These are phyloP conservation scores for human (Homo sapiens) DNA, from an alignment of 2,113 vertebrate genomes.

Conservation along the genomic window GRCh38 chr1:156959501-156960000, in stretches of 20 bases:
- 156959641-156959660: background rate
- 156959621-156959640: background rate
- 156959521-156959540: background rate
- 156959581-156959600: background rate
- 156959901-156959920: background rate
- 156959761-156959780: background rate
- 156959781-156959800: background rate
- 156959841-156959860: fast-evolving
- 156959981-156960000: background rate
- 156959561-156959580: background rate
- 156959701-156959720: background rate
- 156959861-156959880: background rate
- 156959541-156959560: background rate
- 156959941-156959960: too few relatives aligned
- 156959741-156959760: background rate
- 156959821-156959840: background rate
- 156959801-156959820: background rate
- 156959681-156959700: background rate
- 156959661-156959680: background rate
- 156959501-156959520: background rate
- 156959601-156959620: background rate
- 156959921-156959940: fast-evolving
- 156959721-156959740: background rate
- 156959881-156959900: background rate
- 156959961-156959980: background rate